Percentiles rank a stretch among this genome's conserved stretches.
Evolutionary conservation across 2,113 vertebrate genomes (phyloP).

Genomic region (Bufo gargarizans): DNA sequence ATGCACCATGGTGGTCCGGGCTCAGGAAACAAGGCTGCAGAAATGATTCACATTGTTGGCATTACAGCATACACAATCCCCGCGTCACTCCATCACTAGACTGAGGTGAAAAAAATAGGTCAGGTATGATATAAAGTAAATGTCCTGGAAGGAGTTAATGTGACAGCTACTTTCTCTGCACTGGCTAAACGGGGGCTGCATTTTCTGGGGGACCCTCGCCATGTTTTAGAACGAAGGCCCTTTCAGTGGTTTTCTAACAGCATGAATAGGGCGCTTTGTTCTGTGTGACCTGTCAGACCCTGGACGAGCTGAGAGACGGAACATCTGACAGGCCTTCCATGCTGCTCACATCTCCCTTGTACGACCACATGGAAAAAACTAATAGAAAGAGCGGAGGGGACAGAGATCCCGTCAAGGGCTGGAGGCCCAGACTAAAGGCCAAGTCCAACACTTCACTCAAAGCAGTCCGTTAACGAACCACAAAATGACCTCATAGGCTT

Average conservation of each 20-base stretch:
- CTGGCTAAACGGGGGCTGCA: constrained; percentile 18
- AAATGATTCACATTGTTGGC: not conserved
- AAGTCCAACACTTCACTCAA: not conserved
- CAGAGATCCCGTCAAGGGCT: not conserved
- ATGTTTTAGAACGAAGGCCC: constrained; percentile 55
- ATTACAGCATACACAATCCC: too few species aligned
- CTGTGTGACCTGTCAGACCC: constrained; percentile 48
- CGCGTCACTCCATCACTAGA: too few species aligned
- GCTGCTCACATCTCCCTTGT: constrained; percentile 6
- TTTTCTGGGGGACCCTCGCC: constrained; percentile 60
- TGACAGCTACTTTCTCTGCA: not conserved
- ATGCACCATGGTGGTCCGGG: not conserved
- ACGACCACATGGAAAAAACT: constrained; percentile 14
- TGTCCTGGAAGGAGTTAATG: not conserved
- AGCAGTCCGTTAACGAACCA: not conserved
- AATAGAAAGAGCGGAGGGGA: not conserved
- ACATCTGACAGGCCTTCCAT: constrained; percentile 37
- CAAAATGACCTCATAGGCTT: not conserved
- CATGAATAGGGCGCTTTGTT: constrained; percentile 67
- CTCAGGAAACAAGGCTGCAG: not conserved
- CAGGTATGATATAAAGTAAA: too few species aligned
- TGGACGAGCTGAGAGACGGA: constrained; percentile 50
- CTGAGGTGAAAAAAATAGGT: too few species aligned
- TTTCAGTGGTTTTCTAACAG: constrained; percentile 54
- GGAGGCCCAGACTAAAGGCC: not conserved